Base-by-base conservation (phyloP, 2,797 vertebrate species). In the Molossus alvarezi region DNA sequence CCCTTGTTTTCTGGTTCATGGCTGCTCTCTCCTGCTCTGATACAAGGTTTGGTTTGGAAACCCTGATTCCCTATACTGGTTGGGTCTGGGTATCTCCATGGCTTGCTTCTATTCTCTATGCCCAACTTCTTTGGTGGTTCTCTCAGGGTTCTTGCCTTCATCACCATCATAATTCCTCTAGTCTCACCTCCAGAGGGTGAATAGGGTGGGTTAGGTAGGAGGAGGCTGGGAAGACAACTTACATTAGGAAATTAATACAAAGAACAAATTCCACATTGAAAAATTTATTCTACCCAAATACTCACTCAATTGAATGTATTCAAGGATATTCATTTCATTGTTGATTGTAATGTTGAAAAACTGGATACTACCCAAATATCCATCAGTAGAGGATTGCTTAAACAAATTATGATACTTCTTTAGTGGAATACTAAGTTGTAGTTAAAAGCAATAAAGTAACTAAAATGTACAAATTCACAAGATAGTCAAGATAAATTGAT, bases 361-460 rank as follows among this genome's bases (percentile, higher is more conserved):
- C 15, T 58, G 71, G n/a, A 67, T 75, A 69, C 27, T 62, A 53
- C 90, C n/a, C 80, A 92, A 95, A 92, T 65, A 95, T 48, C 25
- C 33, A 80, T 75, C 81, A 80, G 27, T 37, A 90, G 67, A 88
- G 20, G 88, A 85, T 29, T 89, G 9, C 90, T 95, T 92, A 92
- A 95, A 57, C 95, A 94, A 95, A 87, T 89, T 60, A 73, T 64
- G 29, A 51, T 73, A 29, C 55, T 84, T 95, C 45, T 80, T 91
- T 88, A 96, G 92, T 65, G 41, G 86, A 84, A 92, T 88, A 79
- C 14, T 86, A 91, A 94, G 20, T 20, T 93, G 17, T 82, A 76
- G 62, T 71, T 91, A 85, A 95, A 97, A 88, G 79, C 60, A 94
- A 79, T 51, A 60, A 92, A 81, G 33, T 90, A 84, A 87, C 75